These are phyloP conservation scores for Pseudomyrmex flavicornis DNA, from an alignment of 1,140 invertebrate species.

Conservation along the genomic window DNA sequence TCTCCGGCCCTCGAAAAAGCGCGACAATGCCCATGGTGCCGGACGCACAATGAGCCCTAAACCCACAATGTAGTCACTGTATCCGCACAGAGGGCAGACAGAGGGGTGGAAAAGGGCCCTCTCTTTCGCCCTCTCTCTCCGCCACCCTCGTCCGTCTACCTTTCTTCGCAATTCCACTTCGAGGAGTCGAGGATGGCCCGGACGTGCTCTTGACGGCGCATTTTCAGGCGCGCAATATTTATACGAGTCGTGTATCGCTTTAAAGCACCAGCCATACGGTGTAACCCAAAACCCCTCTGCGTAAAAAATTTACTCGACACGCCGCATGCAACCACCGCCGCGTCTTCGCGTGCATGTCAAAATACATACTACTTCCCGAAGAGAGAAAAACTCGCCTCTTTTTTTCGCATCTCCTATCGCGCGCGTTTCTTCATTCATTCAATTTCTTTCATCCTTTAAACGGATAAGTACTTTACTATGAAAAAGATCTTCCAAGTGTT, in stretches of 20 bases:
- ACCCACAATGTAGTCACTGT: conserved; percentile 80
- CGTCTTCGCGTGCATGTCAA: conserved; percentile 80
- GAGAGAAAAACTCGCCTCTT: conserved; percentile 51
- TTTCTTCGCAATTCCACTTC: conserved; percentile 68
- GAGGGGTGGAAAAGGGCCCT: conserved; percentile 53
- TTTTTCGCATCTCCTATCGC: conserved; percentile 5
- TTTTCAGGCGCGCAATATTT: conserved; percentile 72
- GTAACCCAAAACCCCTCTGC: conserved; percentile 61
- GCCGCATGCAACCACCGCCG: conserved; percentile 41
- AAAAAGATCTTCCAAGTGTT: neutral
- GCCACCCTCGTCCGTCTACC: conserved; percentile 48
- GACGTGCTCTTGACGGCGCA: conserved; percentile 69
- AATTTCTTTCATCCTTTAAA: conserved; percentile 6
- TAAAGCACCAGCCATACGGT: conserved; percentile 55
- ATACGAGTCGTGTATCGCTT: conserved; percentile 71
- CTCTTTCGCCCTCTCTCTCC: conserved; percentile 33
- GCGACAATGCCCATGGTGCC: conserved; percentile 79
- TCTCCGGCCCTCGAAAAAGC: conserved; percentile 79
- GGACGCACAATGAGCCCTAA: conserved; percentile 79
- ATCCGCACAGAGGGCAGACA: conserved; percentile 64
- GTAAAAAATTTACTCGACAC: conserved; percentile 13
- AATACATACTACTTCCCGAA: conserved; percentile 78
- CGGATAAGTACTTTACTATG: neutral
- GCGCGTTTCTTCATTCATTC: conserved; percentile 9
- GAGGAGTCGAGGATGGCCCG: conserved; percentile 72